Conservation (phyloP, 2,888 invertebrate species). For the Drepana falcataria region DNA sequence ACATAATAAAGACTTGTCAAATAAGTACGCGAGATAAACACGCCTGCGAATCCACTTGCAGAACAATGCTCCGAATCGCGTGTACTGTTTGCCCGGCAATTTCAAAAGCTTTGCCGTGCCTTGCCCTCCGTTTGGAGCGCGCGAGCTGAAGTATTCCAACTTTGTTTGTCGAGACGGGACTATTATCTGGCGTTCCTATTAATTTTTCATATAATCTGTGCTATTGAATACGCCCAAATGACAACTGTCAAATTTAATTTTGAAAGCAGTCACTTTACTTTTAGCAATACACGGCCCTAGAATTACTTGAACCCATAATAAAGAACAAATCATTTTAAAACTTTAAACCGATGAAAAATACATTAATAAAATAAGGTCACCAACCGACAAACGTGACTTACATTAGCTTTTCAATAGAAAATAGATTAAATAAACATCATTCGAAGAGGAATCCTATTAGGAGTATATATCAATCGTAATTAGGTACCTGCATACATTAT, state of each 20-base stretch:
- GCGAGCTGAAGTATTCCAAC: conserved; percentile 6
- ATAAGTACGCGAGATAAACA: conserved; percentile 47
- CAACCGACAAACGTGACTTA: not conserved
- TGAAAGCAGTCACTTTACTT: no score
- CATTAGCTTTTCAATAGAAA: not conserved
- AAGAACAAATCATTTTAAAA: no score
- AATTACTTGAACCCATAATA: no score
- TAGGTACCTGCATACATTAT: not conserved
- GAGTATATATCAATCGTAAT: not conserved
- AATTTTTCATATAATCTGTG: no score
- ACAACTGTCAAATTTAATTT: no score
- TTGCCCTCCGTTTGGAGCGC: conserved; percentile 11
- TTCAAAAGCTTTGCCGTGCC: conserved; percentile 27
- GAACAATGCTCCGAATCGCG: conserved; percentile 35
- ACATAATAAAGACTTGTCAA: conserved; percentile 51
- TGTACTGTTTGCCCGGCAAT: conserved; percentile 42
- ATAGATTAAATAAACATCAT: not conserved
- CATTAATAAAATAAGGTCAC: no score
- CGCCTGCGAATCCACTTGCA: conserved; percentile 14
- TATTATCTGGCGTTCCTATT: not conserved
- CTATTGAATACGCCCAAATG: no score
- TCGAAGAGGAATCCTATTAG: not conserved
- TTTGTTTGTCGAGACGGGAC: conserved; percentile 14
- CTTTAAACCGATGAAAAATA: no score
- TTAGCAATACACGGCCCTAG: no score